Conservation (phyloP, 2,113 vertebrate genomes). For the Podarcis muralis region DNA sequence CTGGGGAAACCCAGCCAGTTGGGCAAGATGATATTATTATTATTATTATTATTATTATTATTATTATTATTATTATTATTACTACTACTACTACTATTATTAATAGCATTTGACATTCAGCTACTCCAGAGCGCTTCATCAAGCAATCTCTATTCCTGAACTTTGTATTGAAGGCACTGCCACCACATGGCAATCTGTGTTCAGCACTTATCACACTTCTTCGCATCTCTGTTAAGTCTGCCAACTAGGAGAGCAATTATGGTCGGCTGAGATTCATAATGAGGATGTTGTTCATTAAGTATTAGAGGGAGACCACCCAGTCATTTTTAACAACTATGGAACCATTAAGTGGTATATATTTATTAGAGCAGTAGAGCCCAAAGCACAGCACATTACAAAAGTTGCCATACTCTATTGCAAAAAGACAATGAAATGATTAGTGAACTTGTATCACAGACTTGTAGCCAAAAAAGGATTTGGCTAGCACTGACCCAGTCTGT, state of each 20-base stretch:
- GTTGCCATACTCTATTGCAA: background rate
- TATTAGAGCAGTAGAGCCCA: constrained; percentile 1
- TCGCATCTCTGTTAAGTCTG: background rate
- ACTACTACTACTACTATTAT: too few species aligned
- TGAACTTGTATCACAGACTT: background rate
- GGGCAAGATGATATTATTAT: too few species aligned
- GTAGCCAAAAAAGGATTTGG: background rate
- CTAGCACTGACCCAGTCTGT: background rate
- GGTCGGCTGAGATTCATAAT: constrained; percentile 28
- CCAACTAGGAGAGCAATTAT: constrained; percentile 22
- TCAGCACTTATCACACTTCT: constrained; percentile 34
- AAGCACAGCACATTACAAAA: background rate
- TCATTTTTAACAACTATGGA: constrained; percentile 39
- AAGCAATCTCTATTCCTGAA: constrained; percentile 7
- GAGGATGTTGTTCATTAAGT: constrained; percentile 42
- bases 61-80: too few species aligned
- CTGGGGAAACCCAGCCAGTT: too few species aligned
- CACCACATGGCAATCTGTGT: constrained; percentile 20
- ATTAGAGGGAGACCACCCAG: background rate
- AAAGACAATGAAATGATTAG: background rate
- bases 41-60: too few species aligned
- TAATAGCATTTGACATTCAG: background rate
- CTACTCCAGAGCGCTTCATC: background rate
- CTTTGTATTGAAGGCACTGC: constrained; percentile 38
- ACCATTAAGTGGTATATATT: constrained; percentile 51